Evolutionary conservation across 1,140 invertebrate genomes (phyloP).

Genomic region (Ladona fulva): DNA sequence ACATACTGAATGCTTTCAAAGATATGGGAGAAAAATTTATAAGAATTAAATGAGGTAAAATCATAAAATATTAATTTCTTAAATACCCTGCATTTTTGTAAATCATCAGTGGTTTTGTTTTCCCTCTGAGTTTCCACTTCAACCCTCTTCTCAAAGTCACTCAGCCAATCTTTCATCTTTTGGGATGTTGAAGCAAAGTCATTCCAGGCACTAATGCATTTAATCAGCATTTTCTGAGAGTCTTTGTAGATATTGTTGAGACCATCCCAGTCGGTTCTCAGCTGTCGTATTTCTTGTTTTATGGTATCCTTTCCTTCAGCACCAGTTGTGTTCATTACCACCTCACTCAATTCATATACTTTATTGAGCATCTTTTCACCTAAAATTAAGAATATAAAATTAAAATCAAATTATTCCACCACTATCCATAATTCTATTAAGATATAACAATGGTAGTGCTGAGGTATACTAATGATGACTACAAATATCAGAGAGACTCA

Average conservation of each 20-base stretch:
- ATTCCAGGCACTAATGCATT: slow-evolving; percentile 77
- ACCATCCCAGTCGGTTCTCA: slow-evolving; percentile 82
- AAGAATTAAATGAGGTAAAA: too few relatives aligned
- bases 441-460: too few relatives aligned
- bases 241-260: slow-evolving; percentile 71
- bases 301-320: slow-evolving; percentile 78
- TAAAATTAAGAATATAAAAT: slow-evolving; percentile 20
- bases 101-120: slow-evolving; percentile 70
- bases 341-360: slow-evolving; percentile 63
- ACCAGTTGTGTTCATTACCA: slow-evolving; percentile 70
- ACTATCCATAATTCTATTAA: too few relatives aligned
- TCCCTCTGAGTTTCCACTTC: slow-evolving; percentile 46
- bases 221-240: slow-evolving; percentile 64
- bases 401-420: neutral
- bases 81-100: slow-evolving; percentile 60
- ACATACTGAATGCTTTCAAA: too few relatives aligned
- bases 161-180: slow-evolving; percentile 68
- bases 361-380: slow-evolving; percentile 64
- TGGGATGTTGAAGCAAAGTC: slow-evolving; percentile 70
- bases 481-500: too few relatives aligned
- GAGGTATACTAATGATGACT: too few relatives aligned
- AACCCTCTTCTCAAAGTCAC: slow-evolving; percentile 55
- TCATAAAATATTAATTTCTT: too few relatives aligned
- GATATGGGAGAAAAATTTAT: too few relatives aligned
- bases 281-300: slow-evolving; percentile 70